A percentile compares a stretch with the other conserved stretches of the same genome.
These are phyloP conservation scores for Smittia aterrima DNA, from an alignment of 2,888 invertebrate species.

Conservation along the genomic window DNA sequence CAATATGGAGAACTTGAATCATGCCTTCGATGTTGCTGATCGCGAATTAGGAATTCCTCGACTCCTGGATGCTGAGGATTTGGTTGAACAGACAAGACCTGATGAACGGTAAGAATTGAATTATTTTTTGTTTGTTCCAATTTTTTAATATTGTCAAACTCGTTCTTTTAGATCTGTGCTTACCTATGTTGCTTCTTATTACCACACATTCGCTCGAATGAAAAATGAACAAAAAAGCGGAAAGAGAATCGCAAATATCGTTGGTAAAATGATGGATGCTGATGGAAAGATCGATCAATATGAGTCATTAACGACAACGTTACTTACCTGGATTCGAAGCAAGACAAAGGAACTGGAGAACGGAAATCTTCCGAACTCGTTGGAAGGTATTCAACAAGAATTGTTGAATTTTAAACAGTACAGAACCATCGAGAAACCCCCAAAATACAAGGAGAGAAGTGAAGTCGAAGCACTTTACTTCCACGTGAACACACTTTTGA, in stretches of 20 bases:
- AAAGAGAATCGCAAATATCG: conserved; percentile 94
- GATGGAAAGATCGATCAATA: conserved; percentile 90
- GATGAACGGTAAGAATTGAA: conserved; percentile 67
- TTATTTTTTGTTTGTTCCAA: neutral
- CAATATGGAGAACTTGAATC: conserved; percentile 93
- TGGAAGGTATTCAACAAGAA: conserved; percentile 92
- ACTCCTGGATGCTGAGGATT: conserved; percentile 91
- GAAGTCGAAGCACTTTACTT: conserved; percentile 96
- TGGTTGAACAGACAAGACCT: conserved; percentile 84
- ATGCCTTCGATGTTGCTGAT: conserved; percentile 95
- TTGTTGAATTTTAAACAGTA: conserved; percentile 90
- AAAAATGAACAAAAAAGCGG: conserved; percentile 98
- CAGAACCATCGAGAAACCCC: conserved; percentile 95
- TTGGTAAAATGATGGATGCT: conserved; percentile 93
- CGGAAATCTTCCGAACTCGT: conserved; percentile 86
- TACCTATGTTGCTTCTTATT: conserved; percentile 98
- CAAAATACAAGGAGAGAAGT: conserved; percentile 95
- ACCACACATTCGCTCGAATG: conserved; percentile 98
- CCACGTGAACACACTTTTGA: conserved; percentile 92
- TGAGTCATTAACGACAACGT: conserved; percentile 75
- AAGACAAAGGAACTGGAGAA: conserved; percentile 82
- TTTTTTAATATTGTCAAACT: too few relatives aligned
- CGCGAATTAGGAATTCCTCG: conserved; percentile 86
- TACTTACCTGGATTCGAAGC: conserved; percentile 89
- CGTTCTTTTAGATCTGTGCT: conserved; percentile 89